Base-by-base conservation (phyloP, 2,888 invertebrate species). In the Cancer borealis region DNA sequence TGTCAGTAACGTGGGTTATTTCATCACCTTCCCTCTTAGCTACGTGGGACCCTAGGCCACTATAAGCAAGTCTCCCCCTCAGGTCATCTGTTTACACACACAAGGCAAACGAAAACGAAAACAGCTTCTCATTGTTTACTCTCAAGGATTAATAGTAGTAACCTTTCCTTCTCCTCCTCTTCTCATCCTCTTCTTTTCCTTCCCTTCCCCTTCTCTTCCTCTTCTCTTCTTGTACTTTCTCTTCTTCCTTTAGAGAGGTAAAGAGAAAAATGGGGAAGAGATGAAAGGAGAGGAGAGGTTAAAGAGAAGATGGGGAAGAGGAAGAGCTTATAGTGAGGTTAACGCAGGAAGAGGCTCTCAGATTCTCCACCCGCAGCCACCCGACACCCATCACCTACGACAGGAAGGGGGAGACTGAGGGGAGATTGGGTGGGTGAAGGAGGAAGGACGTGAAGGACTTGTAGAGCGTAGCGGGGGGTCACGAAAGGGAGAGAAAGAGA, bases 401-500 rank as follows among this genome's bases (percentile, higher is more conserved):
- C 26, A 49, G 88, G 30, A 14, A 49, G 88, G 30, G 21, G 6
- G 47, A 49, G 88, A 2, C 12, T 12, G 30, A 4, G 26, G 88
- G 88, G 30, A 21, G 39, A n/a, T 30, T 39, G 88, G 88, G 30
- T 88, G 49, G 47, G 49, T 17, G 90, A 46, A 17, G 14, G 54
- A 17, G 66, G 66, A n/a, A n/a, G 17, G 66, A 66, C n/a, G n/a
- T 5, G 66, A n/a, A 6, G 66, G 66, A n/a, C 54, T 17, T 4
- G 66, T 66, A 21, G n/a, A 0, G 54, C 54, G 54, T 54, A 54
- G 54, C 54, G 54, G 54, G 54, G 54, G 54, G 54, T 26, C 26
- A 45, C 26, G 49, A 47, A 21, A 91, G 91, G 30, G 91, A 91
- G 60, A 91, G 91, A 91, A 60, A 91, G 91, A 54, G 54, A 54